These are phyloP conservation scores for Drosophila virilis DNA, from an alignment of 1,140 invertebrate genomes.

Conservation along the genomic window DNA sequence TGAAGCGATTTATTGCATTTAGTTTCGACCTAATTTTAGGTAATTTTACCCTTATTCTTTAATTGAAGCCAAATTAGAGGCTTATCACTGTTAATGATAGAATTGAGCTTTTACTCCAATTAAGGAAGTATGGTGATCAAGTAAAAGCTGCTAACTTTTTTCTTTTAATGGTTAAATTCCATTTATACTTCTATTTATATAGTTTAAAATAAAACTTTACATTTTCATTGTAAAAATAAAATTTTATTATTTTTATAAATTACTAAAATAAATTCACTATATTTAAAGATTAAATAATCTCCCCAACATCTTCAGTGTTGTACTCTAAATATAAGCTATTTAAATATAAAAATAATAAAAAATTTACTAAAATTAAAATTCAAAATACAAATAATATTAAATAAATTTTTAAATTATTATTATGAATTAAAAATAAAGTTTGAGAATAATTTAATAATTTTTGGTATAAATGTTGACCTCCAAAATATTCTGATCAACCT, in stretches of 20 bases:
- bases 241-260: slow-evolving; percentile 83
- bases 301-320: slow-evolving; percentile 87
- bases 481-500: slow-evolving; percentile 85
- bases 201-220: slow-evolving; percentile 86
- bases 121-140: slow-evolving; percentile 84
- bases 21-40: slow-evolving; percentile 87
- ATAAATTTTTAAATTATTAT: slow-evolving; percentile 85
- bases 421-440: slow-evolving; percentile 65
- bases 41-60: slow-evolving; percentile 85
- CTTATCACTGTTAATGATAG: slow-evolving; percentile 63
- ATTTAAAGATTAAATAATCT: slow-evolving; percentile 77
- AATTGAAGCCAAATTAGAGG: slow-evolving; percentile 86
- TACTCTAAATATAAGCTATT: slow-evolving; percentile 87
- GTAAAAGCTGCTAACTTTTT: slow-evolving; percentile 85
- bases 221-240: slow-evolving; percentile 87
- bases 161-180: slow-evolving; percentile 85
- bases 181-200: slow-evolving; percentile 86
- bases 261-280: slow-evolving; percentile 69
- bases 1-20: slow-evolving; percentile 86
- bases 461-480: slow-evolving; percentile 78
- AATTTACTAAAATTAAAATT: slow-evolving; percentile 82
- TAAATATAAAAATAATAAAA: slow-evolving; percentile 84
- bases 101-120: slow-evolving; percentile 77
- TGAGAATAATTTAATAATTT: slow-evolving; percentile 61
- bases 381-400: slow-evolving; percentile 84